A percentile compares a stretch with the other conserved stretches of the same genome.
Evolutionary conservation across 2,888 invertebrate species (phyloP).

Genomic region (Ochropacha duplaris): DNA sequence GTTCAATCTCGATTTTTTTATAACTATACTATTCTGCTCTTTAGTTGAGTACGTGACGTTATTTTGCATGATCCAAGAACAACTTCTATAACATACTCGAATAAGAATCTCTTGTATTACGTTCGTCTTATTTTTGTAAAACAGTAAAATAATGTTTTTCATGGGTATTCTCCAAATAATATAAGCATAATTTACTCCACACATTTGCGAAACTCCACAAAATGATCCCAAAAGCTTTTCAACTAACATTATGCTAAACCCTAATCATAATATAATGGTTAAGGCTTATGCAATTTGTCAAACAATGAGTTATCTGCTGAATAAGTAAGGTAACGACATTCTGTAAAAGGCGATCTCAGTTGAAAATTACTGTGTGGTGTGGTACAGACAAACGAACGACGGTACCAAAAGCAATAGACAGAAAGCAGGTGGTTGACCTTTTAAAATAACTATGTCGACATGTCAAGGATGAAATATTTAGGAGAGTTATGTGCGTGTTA

Average conservation of each 20-base stretch:
- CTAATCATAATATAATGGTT: neutral
- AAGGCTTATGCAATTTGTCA: slow-evolving; percentile 10
- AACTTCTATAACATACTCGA: too few relatives aligned
- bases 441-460: slow-evolving; percentile 14
- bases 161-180: neutral
- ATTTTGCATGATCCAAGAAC: too few relatives aligned
- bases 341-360: slow-evolving; percentile 2
- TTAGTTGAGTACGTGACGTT: too few relatives aligned
- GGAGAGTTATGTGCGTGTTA: slow-evolving; percentile 12
- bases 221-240: neutral
- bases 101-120: too few relatives aligned
- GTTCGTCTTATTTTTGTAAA: too few relatives aligned
- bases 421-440: slow-evolving; percentile 17
- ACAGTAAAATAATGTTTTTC: neutral
- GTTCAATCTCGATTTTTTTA: too few relatives aligned
- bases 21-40: too few relatives aligned
- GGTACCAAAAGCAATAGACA: neutral
- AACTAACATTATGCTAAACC: neutral
- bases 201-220: neutral
- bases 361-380: neutral
- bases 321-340: slow-evolving; percentile 7
- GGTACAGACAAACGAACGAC: neutral
- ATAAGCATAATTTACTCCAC: neutral
- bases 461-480: slow-evolving; percentile 33
- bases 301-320: slow-evolving; percentile 7